These are phyloP conservation scores for Diloba caeruleocephala DNA, from an alignment of 2,888 invertebrate species.

Conservation along the genomic window DNA sequence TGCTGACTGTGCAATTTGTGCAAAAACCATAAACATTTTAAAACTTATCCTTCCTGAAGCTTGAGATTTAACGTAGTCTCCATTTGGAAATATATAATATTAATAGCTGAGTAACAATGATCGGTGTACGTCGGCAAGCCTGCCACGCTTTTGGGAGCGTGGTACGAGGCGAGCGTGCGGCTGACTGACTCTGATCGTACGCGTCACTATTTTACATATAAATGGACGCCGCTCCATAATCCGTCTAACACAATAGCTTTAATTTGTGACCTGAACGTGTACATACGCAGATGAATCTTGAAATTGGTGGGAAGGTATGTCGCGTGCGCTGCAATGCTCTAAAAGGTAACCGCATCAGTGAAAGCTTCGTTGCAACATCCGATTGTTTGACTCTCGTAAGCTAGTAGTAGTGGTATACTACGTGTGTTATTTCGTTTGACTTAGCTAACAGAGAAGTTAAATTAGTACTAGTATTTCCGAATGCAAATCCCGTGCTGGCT, in stretches of 20 bases:
- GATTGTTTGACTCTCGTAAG: constrained; percentile 61
- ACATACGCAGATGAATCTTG: constrained; percentile 76
- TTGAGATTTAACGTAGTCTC: no score
- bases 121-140: constrained; percentile 58
- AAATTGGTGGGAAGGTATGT: constrained; percentile 64
- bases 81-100: constrained; percentile 41
- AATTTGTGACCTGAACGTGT: constrained; percentile 81
- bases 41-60: no score
- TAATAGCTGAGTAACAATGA: constrained; percentile 64
- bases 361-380: constrained; percentile 33
- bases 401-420: no score
- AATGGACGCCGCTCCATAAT: constrained; percentile 86
- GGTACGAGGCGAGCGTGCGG: constrained; percentile 62
- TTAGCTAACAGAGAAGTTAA: constrained; percentile 81
- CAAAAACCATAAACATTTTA: no score
- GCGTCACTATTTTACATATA: constrained; percentile 88
- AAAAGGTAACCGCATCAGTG: constrained; percentile 47
- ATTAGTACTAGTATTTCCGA: constrained; percentile 82
- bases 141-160: constrained; percentile 58
- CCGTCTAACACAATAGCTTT: constrained; percentile 86
- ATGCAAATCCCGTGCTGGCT: constrained; percentile 78
- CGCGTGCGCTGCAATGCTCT: constrained; percentile 35
- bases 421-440: constrained; percentile 76
- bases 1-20: no score
- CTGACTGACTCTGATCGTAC: constrained; percentile 76